Percentiles rank a stretch among this genome's conserved stretches.
Evolutionary conservation across 30 jellyfish, hydroid and myxozoan genomes (phyloP).

Genomic region (Pelagia noctiluca): DNA sequence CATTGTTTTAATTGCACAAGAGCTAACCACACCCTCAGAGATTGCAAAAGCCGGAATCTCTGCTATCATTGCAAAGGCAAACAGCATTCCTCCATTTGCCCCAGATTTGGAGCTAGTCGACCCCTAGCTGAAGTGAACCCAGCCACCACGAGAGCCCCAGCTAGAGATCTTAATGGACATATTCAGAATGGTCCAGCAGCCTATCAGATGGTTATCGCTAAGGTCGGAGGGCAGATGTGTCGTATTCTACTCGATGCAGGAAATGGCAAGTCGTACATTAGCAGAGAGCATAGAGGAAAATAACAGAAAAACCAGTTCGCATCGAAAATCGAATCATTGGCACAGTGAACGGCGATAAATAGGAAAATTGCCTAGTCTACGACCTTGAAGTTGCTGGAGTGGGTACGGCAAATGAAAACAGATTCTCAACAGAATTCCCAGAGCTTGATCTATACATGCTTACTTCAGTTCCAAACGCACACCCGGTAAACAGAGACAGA

Average conservation of each 20-base stretch:
- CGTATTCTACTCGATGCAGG: conserved; percentile 19
- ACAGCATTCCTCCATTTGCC: conserved; percentile 7
- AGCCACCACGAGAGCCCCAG: background rate
- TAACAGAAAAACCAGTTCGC: background rate
- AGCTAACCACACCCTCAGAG: background rate
- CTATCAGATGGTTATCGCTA: conserved; percentile 7
- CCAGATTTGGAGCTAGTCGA: background rate
- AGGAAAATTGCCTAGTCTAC: background rate
- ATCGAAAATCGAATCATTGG: background rate
- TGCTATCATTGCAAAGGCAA: conserved; percentile 6
- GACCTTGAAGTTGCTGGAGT: background rate
- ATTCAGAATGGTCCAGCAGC: conserved; percentile 8
- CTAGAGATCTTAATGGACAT: background rate
- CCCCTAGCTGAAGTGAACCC: no score
- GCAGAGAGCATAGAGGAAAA: conserved; percentile 22
- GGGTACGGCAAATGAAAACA: background rate
- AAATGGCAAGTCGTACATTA: conserved; percentile 16
- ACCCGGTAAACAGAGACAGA: conserved; percentile 8
- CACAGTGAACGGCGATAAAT: background rate
- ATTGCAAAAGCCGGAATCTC: conserved; percentile 21
- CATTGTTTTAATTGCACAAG: conserved; percentile 22
- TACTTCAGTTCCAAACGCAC: background rate
- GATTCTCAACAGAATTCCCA: conserved; percentile 10
- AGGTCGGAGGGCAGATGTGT: conserved; percentile 18
- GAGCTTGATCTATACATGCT: conserved; percentile 7